Evolutionary conservation across 2,113 vertebrate species (phyloP), one percentile per base, ranked within the genome.

Genomic region (Scomber scombrus): DNA sequence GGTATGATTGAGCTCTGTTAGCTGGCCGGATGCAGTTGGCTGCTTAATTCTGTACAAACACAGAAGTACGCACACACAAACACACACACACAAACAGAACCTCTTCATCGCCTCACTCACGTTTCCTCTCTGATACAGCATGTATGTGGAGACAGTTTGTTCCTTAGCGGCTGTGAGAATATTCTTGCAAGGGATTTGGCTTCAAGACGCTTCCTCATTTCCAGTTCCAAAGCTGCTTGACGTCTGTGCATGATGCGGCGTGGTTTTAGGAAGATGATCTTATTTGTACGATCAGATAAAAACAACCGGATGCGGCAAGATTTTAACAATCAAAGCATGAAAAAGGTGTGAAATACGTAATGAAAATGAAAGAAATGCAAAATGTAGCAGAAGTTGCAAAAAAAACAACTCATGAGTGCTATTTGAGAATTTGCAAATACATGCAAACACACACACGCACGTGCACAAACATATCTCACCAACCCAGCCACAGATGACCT

Each of bases 71-170:
- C n/a, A 23, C 11, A 40, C 18, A 14, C 52, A 50, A 31, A 18
- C 18, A 18, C 18, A 40, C 18, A 14, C 52, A 50, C 43, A 18
- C 18, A 18, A 13, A 50, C 52, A 62, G n/a, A n/a, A n/a, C n/a
- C n/a, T n/a, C 55, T 74, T 56, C 19, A 11, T 63, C 10, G 9
- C 57, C 78, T 70, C 57, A 82, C 84, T 84, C 61, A 68, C 11
- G 1, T 77, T 79, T 86, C 65, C 61, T 71, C 68, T 68, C 26
- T 7, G 21, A 65, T 70, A 9, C 57, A 31, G 40, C 4, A 8
- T 67, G 47, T 11, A n/a, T 5, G 1, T 26, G 1, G 2, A 64
- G 55, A 71, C 58, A 5, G 2, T 70, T 62, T n/a, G 3, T 54
- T 43, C 23, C 43, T 45, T 15, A 21, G n/a, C 3, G 9, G 9